Conservation (phyloP, 2,888 invertebrate genomes). For the Heteropelma amictum region DNA sequence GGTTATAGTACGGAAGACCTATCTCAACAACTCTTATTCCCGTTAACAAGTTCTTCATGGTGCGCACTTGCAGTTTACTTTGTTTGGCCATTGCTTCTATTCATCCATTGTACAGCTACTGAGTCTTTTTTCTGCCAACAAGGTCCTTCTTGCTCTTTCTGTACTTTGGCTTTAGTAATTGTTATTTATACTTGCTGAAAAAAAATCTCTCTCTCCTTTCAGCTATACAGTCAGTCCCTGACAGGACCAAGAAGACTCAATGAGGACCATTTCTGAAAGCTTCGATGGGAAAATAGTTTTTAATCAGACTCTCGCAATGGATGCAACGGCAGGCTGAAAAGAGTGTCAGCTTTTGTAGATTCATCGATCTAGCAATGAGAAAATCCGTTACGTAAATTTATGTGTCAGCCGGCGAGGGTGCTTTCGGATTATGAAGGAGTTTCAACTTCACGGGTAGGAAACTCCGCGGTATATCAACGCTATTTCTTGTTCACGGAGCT, state of each 20-base stretch:
- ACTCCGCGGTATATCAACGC: slow-evolving; percentile 36
- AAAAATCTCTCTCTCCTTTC: no score
- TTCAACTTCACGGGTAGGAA: background rate
- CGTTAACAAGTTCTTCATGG: slow-evolving; percentile 51
- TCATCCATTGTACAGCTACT: slow-evolving; percentile 1
- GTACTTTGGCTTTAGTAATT: background rate
- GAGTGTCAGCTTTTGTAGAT: slow-evolving; percentile 52
- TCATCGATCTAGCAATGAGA: slow-evolving; percentile 13
- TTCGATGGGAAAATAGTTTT: no score
- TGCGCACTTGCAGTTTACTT: slow-evolving; percentile 19
- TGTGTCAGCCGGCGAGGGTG: slow-evolving; percentile 38
- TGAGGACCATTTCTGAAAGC: no score
- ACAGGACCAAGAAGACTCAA: no score
- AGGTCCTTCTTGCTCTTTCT: background rate
- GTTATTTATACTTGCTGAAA: no score
- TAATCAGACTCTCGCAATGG: no score
- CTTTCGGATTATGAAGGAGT: slow-evolving; percentile 31
- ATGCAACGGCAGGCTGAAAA: slow-evolving; percentile 2
- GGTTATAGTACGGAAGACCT: background rate
- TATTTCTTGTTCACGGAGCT: background rate
- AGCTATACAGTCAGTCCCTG: no score
- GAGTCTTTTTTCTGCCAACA: background rate
- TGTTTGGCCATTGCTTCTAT: slow-evolving; percentile 7
- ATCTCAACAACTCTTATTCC: slow-evolving; percentile 33
- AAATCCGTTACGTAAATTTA: slow-evolving; percentile 51